phyloP scores from a whole-genome alignment of 2,797 vertebrate genomes.

The Myotis planiceps region DNA sequence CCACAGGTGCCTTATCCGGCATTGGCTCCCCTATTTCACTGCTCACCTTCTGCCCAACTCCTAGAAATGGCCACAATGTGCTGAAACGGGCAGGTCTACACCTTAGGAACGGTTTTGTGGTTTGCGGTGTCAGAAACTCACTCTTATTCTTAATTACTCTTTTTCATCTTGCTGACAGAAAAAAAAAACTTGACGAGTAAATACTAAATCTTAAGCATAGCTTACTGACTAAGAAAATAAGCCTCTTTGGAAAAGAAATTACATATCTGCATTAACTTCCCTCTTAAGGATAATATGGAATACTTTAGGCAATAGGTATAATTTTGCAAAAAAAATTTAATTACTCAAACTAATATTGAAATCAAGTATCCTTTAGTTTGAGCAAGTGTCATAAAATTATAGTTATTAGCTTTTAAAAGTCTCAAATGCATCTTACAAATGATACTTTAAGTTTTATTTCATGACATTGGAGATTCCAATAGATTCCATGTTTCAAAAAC shows the following conservation, averaged over 20 bases:
- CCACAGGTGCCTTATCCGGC: background rate
- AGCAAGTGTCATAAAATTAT: background rate
- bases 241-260: background rate
- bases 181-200: background rate
- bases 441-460: background rate
- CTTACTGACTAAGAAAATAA: constrained; percentile 14
- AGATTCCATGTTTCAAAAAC: background rate
- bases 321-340: background rate
- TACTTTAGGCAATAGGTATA: background rate
- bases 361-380: background rate
- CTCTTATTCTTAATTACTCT: background rate
- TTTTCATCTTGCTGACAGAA: background rate
- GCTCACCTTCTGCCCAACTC: background rate
- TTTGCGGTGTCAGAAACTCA: background rate
- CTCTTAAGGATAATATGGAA: background rate
- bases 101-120: background rate
- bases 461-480: background rate
- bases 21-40: background rate
- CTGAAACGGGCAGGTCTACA: background rate
- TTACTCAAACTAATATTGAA: background rate
- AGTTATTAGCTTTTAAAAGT: background rate
- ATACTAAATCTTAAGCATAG: background rate
- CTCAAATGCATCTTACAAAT: background rate
- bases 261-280: background rate
- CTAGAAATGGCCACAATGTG: background rate